Percentiles rank a stretch among this genome's conserved stretches.
These are phyloP conservation scores for Muscina levida DNA, from an alignment of 2,888 invertebrate genomes.

Conservation along the genomic window DNA sequence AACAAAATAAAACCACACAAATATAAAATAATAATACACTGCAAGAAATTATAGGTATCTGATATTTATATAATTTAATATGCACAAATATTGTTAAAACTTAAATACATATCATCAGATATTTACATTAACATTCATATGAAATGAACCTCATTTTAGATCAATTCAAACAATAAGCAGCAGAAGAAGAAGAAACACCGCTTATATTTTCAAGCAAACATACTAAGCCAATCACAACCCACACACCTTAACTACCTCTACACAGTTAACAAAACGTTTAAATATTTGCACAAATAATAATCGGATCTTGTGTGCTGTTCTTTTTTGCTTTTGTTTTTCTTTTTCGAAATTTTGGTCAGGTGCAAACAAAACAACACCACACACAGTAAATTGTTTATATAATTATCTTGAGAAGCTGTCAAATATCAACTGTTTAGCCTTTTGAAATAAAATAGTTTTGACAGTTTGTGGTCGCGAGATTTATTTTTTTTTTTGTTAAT, in stretches of 20 bases:
- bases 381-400: constrained; percentile 35
- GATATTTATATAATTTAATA: neutral
- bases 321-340: neutral
- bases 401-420: constrained; percentile 49
- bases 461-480: neutral
- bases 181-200: too few species aligned
- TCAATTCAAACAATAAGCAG: too few species aligned
- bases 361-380: constrained; percentile 33
- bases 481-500: neutral
- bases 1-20: constrained; percentile 33
- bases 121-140: neutral
- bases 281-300: constrained; percentile 31
- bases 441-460: neutral
- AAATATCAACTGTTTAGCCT: constrained; percentile 36
- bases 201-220: too few species aligned
- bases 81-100: too few species aligned
- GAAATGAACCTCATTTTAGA: neutral
- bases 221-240: too few species aligned
- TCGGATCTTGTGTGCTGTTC: constrained; percentile 11
- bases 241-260: constrained; percentile 4
- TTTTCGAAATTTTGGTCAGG: constrained; percentile 28
- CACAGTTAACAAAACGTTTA: constrained; percentile 31
- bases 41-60: neutral
- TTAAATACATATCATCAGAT: neutral
- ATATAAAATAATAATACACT: constrained; percentile 46